Percentiles rank a stretch among this genome's conserved stretches.
Evolutionary conservation across 2,888 invertebrate species (phyloP).

Genomic region (Lycophotia porphyrea): DNA sequence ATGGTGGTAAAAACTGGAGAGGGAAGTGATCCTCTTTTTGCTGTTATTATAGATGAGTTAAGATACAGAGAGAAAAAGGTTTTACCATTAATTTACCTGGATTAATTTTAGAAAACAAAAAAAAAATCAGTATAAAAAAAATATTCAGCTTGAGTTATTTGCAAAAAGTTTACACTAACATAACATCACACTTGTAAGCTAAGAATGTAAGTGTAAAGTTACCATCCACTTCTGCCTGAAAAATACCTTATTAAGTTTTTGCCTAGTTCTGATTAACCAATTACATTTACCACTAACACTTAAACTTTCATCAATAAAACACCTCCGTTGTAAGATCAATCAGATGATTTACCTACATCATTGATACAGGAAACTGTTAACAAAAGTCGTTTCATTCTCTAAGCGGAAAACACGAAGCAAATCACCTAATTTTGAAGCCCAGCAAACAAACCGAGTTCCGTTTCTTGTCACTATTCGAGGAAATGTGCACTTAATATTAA

Average conservation of each 20-base stretch:
- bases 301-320: background rate
- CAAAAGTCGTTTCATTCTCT: constrained; percentile 19
- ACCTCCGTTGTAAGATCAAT: constrained; percentile 1
- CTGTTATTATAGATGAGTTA: constrained; percentile 71
- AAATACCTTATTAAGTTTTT: background rate
- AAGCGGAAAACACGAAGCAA: constrained; percentile 54
- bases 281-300: background rate
- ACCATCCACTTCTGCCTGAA: background rate
- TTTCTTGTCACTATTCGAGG: constrained; percentile 61
- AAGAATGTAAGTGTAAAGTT: background rate
- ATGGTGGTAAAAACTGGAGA: constrained; percentile 84
- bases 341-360: background rate
- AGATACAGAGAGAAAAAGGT: constrained; percentile 55
- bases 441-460: constrained; percentile 61
- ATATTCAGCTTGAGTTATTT: background rate
- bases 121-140: too few species aligned
- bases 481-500: constrained; percentile 64
- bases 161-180: background rate
- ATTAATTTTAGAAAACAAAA: too few species aligned
- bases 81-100: constrained; percentile 11
- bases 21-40: constrained; percentile 85
- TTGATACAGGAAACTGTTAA: constrained; percentile 42
- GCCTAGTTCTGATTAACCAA: background rate
- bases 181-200: background rate
- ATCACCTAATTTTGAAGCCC: constrained; percentile 60